Evolutionary conservation across 2,113 vertebrate species (phyloP).

Genomic region (Austrofundulus limnaeus): DNA sequence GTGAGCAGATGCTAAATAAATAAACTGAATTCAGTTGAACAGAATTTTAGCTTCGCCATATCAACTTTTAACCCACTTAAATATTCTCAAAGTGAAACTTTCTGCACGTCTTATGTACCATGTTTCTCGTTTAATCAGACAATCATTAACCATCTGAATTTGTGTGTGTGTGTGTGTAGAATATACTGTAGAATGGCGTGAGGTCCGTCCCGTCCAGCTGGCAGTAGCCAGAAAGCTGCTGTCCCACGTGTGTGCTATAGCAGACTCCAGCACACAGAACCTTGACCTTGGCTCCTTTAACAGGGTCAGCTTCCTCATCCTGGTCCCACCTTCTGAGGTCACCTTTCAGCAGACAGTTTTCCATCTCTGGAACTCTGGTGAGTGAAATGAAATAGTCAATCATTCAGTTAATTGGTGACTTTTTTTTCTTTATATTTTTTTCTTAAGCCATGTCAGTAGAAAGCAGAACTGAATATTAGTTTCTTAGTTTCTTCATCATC

Average conservation of each 20-base stretch:
- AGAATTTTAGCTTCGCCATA: background rate
- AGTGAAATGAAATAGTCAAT: conserved; percentile 6
- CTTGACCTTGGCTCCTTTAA: conserved; percentile 92
- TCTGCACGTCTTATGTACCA: background rate
- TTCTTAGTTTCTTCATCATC: too few species aligned
- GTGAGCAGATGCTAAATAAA: too few species aligned
- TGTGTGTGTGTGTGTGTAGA: conserved; percentile 55
- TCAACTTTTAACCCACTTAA: background rate
- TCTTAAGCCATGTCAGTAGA: too few species aligned
- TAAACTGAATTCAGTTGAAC: too few species aligned
- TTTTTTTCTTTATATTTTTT: background rate
- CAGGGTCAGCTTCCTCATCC: conserved; percentile 93
- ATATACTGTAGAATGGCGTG: conserved; percentile 77
- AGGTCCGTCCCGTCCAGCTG: conserved; percentile 91
- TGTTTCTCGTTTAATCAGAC: background rate
- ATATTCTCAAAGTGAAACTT: too few species aligned
- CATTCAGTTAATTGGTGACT: too few species aligned
- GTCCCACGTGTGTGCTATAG: conserved; percentile 95
- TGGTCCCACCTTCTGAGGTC: conserved; percentile 94
- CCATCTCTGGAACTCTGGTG: conserved; percentile 93
- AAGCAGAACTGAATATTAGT: too few species aligned
- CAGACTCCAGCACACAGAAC: conserved; percentile 96
- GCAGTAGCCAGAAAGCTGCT: conserved; percentile 95
- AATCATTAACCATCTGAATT: background rate
- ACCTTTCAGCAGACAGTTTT: conserved; percentile 93